phyloP scores from a whole-genome alignment of 2,888 invertebrate species.

The Chymomyza fuscimana region DNA sequence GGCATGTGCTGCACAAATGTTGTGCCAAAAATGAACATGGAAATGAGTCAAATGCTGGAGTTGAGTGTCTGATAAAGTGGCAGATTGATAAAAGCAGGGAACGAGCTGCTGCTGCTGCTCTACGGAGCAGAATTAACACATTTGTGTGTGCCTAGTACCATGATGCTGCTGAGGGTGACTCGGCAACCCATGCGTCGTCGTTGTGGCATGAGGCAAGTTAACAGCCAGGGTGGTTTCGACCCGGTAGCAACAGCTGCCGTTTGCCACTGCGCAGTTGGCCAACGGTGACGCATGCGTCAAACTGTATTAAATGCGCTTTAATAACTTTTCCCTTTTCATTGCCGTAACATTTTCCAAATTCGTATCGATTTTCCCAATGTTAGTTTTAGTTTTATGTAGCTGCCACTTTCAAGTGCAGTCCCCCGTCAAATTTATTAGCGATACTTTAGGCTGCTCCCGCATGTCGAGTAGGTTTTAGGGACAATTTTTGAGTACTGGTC shows the following conservation, averaged over 20 bases:
- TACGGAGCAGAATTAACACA: conserved; percentile 56
- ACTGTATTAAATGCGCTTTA: conserved; percentile 57
- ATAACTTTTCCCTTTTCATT: conserved; percentile 66
- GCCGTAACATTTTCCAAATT: conserved; percentile 32
- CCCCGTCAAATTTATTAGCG: background rate
- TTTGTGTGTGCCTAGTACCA: conserved; percentile 52
- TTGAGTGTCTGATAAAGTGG: conserved; percentile 58
- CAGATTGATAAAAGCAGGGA: conserved; percentile 44
- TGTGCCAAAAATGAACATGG: conserved; percentile 6
- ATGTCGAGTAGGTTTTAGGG: conserved; percentile 38
- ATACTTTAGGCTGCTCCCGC: conserved; percentile 22
- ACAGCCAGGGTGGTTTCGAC: conserved; percentile 11
- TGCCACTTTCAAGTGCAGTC: background rate
- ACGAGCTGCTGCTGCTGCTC: conserved; percentile 18
- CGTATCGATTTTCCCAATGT: conserved; percentile 29
- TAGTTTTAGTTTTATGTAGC: background rate
- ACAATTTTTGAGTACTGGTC: conserved; percentile 20
- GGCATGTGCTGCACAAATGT: conserved; percentile 58
- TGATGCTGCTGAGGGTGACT: conserved; percentile 46
- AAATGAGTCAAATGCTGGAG: conserved; percentile 28
- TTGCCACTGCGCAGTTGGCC: conserved; percentile 60
- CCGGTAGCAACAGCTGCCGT: conserved; percentile 13
- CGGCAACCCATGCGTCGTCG: background rate
- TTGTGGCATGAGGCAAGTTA: background rate
- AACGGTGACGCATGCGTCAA: conserved; percentile 58